Evolutionary conservation across 1,140 invertebrate species (phyloP), one percentile per base, ranked within the genome.

Genomic region (Ptiloglossa arizonensis): DNA sequence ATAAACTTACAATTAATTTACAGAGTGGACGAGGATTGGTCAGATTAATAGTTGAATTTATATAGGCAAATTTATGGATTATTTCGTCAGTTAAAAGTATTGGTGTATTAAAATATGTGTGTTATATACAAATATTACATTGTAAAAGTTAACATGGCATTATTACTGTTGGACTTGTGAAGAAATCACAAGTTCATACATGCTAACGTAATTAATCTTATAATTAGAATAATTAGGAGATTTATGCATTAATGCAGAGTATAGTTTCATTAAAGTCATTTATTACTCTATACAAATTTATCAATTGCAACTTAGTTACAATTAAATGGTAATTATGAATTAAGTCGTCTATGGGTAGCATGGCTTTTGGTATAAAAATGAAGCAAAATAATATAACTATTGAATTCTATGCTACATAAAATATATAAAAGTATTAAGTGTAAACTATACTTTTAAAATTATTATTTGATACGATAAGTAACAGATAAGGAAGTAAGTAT

Each of bases 21-120:
- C 88, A 89, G 86, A 86, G 50, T n/a, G 32, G 56, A 75, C 54
- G 85, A 86, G 74, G 87, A 89, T 77, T 87, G 76, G 78, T 89
- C 82, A 71, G 86, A 87, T 85, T 87, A 73, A 59, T 60, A 24
- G 60, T 64, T 48, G 57, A 73, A 54, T 85, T 79, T 64, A 57
- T 72, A 24, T 57, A 60, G 13, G 19, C 76, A 75, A 27, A 75
- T 52, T 78, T 64, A 13, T 29, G 68, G 48, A 41, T 67, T 67
- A 38, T 79, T 32, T 69, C 24, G 38, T 57, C 63, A 27, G 6
- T 56, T 46, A 38, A 62, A 57, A 54, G 62, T 59, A 35, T 35
- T 41, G 5, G 29, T 70, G 11, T 19, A 57, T 13, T 19, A 41
- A 22, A 69, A 56, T 44, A 54, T 24, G 48, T 24, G 27, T 64